Base-by-base conservation (phyloP, 2,888 invertebrate genomes). In the Ommatoiulus sabulosus region DNA sequence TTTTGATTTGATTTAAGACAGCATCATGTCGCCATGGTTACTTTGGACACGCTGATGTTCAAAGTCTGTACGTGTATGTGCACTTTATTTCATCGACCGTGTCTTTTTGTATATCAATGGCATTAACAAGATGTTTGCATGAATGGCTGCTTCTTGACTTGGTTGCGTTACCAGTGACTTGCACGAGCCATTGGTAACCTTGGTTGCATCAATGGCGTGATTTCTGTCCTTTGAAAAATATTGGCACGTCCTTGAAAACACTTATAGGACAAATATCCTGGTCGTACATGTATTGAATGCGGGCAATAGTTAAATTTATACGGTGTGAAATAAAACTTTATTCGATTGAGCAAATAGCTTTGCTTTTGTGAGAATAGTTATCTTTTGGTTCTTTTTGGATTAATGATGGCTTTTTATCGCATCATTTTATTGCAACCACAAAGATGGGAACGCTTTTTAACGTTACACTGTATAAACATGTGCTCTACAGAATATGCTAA, bases 151-250 rank as follows among this genome's bases (percentile, higher is more conserved):
- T 15, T 17, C 52, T 52, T 52, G 52, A 5, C 52, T 15, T 52
- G 12, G 52, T 17, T 52, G 17, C 12, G 52, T 12, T 52, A 52
- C 52, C 52, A 52, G 52, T 52, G 52, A 12, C 52, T 52, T 17
- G 52, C 35, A 35, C 35, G 35, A 35, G 35, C 52, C 52, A 52
- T 52, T 52, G 52, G 15, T 52, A 52, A 52, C 52, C 72, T 72
- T 72, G 72, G 72, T 72, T 24, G 72, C 72, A 72, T 72, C 72
- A 72, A 72, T 72, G 72, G 72, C 72, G 63, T 63, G 63, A 63
- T 63, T n/a, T 6, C 63, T 63, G n/a, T 63, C 63, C 20, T 63
- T 63, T 63, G 15, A 20, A 63, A 63, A 63, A 63, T 63, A 63
- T 12, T 52, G 63, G 20, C 24, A 20, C 72, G 72, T 8, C 72